Conservation (phyloP, 2,888 invertebrate species). For the Ichneumon xanthorius region DNA sequence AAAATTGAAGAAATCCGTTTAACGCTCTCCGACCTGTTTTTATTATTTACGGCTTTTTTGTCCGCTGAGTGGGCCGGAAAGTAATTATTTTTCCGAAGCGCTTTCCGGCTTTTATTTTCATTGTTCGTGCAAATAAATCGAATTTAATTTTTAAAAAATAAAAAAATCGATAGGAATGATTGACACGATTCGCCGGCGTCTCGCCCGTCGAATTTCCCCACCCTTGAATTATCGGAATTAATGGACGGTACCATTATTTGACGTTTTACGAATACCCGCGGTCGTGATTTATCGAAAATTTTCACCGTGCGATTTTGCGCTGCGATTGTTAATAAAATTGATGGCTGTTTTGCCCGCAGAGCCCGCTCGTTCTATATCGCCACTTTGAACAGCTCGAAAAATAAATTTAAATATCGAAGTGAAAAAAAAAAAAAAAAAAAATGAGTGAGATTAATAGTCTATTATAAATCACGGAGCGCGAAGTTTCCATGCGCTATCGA, state of each 20-base stretch:
- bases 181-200: neutral
- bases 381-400: neutral
- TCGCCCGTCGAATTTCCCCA: neutral
- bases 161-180: neutral
- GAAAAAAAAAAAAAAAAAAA: neutral
- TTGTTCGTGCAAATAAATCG: slow-evolving; percentile 9
- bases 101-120: slow-evolving; percentile 6
- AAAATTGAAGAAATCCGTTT: neutral
- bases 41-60: neutral
- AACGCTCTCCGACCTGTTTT: neutral
- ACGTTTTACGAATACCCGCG: neutral
- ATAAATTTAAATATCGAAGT: slow-evolving; percentile 4
- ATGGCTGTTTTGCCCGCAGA: neutral
- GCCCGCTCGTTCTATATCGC: neutral
- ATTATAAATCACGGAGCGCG: neutral
- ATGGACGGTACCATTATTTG: neutral
- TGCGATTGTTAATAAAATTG: neutral
- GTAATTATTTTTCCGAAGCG: neutral
- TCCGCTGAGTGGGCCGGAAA: neutral
- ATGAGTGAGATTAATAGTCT: slow-evolving; percentile 13
- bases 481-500: neutral
- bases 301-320: too few relatives aligned
- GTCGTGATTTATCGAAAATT: neutral
- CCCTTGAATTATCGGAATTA: neutral
- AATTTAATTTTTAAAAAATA: neutral